These are phyloP conservation scores for Thomomys bottae DNA, from an alignment of 2,113 vertebrate genomes.

Conservation along the genomic window DNA sequence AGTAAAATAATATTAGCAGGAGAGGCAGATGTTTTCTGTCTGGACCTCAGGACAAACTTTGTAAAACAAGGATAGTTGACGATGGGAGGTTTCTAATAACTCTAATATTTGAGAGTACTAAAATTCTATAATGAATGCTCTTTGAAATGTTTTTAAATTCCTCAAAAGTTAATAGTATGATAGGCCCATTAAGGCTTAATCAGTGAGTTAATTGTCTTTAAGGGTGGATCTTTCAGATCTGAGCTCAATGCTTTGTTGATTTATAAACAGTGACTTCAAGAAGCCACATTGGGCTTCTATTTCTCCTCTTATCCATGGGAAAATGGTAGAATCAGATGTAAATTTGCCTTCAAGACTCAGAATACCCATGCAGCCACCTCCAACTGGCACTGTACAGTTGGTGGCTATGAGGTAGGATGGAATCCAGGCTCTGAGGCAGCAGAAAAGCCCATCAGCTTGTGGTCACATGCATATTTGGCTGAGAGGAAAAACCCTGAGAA, in stretches of 20 bases:
- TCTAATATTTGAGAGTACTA: not conserved
- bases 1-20: not conserved
- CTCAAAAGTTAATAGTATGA: not conserved
- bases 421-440: not conserved
- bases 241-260: not conserved
- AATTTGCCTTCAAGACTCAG: not conserved
- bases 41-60: not conserved
- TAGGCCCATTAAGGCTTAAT: slow-evolving; percentile 3
- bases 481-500: not conserved
- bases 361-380: not conserved
- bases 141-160: slow-evolving; percentile 19
- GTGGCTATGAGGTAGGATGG: not conserved
- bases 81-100: not conserved
- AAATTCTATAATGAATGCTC: not conserved
- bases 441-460: not conserved
- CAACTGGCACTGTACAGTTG: not conserved
- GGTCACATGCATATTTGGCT: fast-evolving
- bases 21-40: too few relatives aligned
- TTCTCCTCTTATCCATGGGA: not conserved
- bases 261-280: not conserved
- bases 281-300: not conserved
- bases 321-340: not conserved
- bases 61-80: not conserved
- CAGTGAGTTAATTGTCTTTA: not conserved
- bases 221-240: not conserved